phyloP scores from a whole-genome alignment of 2,888 invertebrate genomes.

The Leptinotarsa rubiginosa region DNA sequence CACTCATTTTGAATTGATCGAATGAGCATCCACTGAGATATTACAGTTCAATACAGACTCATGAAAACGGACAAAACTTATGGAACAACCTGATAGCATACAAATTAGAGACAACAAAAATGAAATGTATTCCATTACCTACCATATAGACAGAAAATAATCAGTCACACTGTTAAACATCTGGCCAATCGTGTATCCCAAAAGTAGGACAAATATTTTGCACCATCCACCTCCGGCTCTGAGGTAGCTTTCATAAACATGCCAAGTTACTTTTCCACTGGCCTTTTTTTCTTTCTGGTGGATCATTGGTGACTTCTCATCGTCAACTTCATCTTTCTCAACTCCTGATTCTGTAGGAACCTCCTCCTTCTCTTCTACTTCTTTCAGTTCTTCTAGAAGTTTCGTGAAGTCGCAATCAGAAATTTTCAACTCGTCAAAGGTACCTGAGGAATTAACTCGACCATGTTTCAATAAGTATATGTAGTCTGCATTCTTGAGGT shows the following conservation, averaged over 20 bases:
- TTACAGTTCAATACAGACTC: too few species aligned
- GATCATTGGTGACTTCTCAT: neutral
- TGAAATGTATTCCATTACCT: conserved; percentile 49
- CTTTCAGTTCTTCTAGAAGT: conserved; percentile 26
- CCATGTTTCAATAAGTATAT: conserved; percentile 71
- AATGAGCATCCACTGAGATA: too few species aligned
- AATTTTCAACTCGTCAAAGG: conserved; percentile 40
- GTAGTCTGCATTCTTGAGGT: conserved; percentile 70
- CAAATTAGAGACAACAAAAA: too few species aligned
- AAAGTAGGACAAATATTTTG: conserved; percentile 54
- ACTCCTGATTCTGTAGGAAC: neutral
- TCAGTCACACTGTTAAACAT: conserved; percentile 79
- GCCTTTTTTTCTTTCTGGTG: neutral
- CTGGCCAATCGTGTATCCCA: conserved; percentile 76
- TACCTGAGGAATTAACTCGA: conserved; percentile 63
- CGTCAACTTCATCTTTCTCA: neutral
- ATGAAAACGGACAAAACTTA: too few species aligned
- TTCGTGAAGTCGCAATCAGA: conserved; percentile 41
- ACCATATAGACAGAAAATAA: conserved; percentile 84
- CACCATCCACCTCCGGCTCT: conserved; percentile 76
- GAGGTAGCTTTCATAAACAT: conserved; percentile 18
- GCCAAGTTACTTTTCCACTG: conserved; percentile 12
- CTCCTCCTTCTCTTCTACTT: conserved; percentile 18
- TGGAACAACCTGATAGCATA: too few species aligned
- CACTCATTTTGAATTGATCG: too few species aligned